A percentile compares a stretch with the other conserved stretches of the same genome.
Evolutionary conservation across 2,113 vertebrate genomes (phyloP).

Genomic region (Siniperca knerii): DNA sequence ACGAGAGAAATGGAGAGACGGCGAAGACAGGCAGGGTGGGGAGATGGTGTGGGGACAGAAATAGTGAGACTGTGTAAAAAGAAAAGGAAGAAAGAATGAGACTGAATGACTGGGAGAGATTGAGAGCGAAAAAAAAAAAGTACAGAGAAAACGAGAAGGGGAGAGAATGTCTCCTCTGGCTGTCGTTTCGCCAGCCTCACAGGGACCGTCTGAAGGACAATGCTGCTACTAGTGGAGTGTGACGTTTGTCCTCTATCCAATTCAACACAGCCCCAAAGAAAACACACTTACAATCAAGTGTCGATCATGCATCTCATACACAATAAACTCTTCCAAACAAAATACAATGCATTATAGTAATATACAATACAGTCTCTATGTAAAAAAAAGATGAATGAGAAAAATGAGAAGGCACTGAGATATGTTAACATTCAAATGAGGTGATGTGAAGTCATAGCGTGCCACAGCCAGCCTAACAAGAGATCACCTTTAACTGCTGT

Average conservation of each 20-base stretch:
- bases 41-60: constrained; percentile 63
- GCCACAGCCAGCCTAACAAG: constrained; percentile 17
- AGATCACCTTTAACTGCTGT: constrained; percentile 29
- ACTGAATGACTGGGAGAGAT: constrained; percentile 62
- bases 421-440: constrained; percentile 47
- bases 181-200: constrained; percentile 75
- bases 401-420: constrained; percentile 38
- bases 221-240: constrained; percentile 78
- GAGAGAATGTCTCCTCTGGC: constrained; percentile 78
- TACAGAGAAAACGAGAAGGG: constrained; percentile 62
- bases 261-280: constrained; percentile 72
- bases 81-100: constrained; percentile 64
- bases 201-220: constrained; percentile 81
- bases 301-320: constrained; percentile 67
- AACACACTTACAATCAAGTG: constrained; percentile 75
- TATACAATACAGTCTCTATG: constrained; percentile 29
- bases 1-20: constrained; percentile 57
- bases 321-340: constrained; percentile 53
- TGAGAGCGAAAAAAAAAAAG: constrained; percentile 21
- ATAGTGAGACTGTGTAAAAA: constrained; percentile 67
- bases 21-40: constrained; percentile 53
- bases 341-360: constrained; percentile 43
- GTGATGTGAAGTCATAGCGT: constrained; percentile 19
- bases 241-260: constrained; percentile 79
- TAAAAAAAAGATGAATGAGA: background rate